Evolutionary conservation across 2,797 vertebrate species (phyloP).

Genomic region (Dicrostonyx torquatus): DNA sequence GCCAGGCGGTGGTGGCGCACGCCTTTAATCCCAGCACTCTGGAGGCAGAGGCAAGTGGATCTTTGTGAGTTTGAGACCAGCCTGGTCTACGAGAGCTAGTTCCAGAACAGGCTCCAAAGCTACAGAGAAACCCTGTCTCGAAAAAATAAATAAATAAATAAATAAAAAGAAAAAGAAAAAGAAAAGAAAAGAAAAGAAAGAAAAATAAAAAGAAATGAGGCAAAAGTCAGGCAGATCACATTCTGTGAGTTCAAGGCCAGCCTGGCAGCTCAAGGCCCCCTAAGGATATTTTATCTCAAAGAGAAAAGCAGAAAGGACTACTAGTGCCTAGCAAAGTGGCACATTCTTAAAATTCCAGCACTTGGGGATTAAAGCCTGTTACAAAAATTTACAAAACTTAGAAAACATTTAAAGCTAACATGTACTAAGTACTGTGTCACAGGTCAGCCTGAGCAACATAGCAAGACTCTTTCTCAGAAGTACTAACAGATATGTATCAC

Average conservation of each 20-base stretch:
- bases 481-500: too few relatives aligned
- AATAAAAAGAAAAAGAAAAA: neutral
- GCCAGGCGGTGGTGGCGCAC: too few relatives aligned
- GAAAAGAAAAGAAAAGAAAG: neutral
- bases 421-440: neutral
- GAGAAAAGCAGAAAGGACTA: neutral
- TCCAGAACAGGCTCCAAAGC: too few relatives aligned
- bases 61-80: too few relatives aligned
- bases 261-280: neutral
- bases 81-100: too few relatives aligned
- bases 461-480: neutral
- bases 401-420: neutral
- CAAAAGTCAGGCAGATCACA: neutral
- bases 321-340: neutral
- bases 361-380: neutral
- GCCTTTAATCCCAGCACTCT: too few relatives aligned
- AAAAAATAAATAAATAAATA: too few relatives aligned
- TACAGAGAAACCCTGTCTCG: neutral
- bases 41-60: too few relatives aligned
- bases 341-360: neutral
- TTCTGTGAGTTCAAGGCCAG: neutral
- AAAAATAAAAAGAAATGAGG: neutral
- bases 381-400: neutral
- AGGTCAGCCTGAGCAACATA: neutral
- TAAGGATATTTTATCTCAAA: neutral